Base-by-base conservation (phyloP, 2,797 vertebrate species). In the Protosalanx chinensis region DNA sequence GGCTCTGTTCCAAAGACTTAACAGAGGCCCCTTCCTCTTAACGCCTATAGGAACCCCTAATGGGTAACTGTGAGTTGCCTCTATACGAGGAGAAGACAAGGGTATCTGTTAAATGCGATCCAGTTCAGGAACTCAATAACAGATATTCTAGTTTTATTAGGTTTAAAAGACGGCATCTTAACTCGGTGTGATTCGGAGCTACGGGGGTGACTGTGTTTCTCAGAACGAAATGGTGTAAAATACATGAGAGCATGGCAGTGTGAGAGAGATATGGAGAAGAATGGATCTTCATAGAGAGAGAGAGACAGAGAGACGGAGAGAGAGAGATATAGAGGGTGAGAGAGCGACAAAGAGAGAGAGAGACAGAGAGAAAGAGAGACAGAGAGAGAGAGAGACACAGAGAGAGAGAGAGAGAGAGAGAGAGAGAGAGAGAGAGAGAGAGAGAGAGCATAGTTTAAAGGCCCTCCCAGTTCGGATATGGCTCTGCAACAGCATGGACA, bases 221-320 rank as follows among this genome's bases (percentile, higher is more conserved):
- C 87, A 88, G 85, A 79, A 82, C 89, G 87, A 91, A 88, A 89
- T 87, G 74, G 85, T 86, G 84, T 90, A 89, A 90, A 90, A 90
- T n/a, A n/a, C 6, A n/a, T 56, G 15, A 56, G 51, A 56, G 51
- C 51, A 16, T 56, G 18, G 51, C 18, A 56, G 15, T 7, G 18
- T 56, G 51, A 90, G 67, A 83, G 83, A 82, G 23, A 27, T 27
- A 27, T 27, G 23, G 23, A 27, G 23, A 27, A 27, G 23, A 27
- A 27, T 27, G 23, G 23, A 27, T 27, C 23, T 27, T 27, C 32
- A 86, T 88, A 51, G 65, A 66, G 65, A 46, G 65, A 29, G 71
- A 67, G n/a, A 57, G 32, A 72, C 23, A 62, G 70, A 76, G 59
- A 70, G 67, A 66, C 8, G 71, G 33, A 72, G n/a, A 66, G 30